Conservation (phyloP, 2,888 invertebrate species). For the Dicyrtoma fusca region DNA sequence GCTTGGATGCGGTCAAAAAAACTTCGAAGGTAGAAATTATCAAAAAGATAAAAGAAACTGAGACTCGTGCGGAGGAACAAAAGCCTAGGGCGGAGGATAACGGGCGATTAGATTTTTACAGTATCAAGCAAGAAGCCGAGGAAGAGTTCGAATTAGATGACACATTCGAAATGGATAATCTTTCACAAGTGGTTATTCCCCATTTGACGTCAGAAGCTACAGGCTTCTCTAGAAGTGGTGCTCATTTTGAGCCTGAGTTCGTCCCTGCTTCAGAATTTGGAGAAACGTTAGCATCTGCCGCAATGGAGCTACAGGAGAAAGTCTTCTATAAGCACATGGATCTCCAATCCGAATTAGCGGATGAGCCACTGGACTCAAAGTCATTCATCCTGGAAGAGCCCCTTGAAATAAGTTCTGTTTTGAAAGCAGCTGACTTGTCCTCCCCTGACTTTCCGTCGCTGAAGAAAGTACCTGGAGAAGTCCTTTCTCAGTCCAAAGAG, state of each 20-base stretch:
- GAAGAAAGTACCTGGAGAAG: too few relatives aligned
- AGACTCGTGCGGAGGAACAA: neutral
- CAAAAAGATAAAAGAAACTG: neutral
- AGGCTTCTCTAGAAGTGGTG: neutral
- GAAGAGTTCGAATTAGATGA: slow-evolving; percentile 18
- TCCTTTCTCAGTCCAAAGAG: too few relatives aligned
- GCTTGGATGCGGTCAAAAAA: slow-evolving; percentile 28
- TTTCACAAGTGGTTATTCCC: neutral
- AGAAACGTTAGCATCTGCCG: slow-evolving; percentile 6
- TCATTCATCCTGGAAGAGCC: too few relatives aligned
- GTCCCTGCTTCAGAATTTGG: slow-evolving; percentile 11
- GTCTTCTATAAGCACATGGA: slow-evolving; percentile 35
- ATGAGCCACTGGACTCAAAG: neutral
- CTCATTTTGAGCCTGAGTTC: slow-evolving; percentile 8
- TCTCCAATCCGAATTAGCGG: slow-evolving; percentile 26
- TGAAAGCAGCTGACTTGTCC: too few relatives aligned
- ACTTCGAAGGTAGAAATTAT: neutral
- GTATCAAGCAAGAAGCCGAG: neutral
- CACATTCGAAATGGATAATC: slow-evolving; percentile 1
- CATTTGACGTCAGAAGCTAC: neutral
- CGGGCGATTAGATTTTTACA: too few relatives aligned
- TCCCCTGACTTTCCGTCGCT: too few relatives aligned
- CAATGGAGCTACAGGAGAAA: slow-evolving; percentile 29
- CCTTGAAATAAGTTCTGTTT: too few relatives aligned
- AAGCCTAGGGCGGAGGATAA: neutral